These are phyloP conservation scores for Thinocorus orbignyianus DNA, from an alignment of 2,113 vertebrate genomes.

Conservation along the genomic window DNA sequence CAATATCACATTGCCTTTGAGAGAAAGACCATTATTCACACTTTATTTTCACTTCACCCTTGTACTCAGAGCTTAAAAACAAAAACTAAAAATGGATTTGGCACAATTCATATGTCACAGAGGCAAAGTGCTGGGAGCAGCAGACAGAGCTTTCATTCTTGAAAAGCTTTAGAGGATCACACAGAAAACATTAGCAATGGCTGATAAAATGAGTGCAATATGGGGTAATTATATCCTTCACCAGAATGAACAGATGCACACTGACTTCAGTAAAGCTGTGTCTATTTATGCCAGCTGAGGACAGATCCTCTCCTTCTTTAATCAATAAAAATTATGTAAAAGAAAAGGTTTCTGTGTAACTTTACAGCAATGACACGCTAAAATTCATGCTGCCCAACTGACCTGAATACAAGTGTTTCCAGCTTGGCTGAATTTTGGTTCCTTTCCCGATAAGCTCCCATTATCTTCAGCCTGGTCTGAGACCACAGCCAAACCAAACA, in stretches of 20 bases:
- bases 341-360: not conserved
- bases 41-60: conserved; percentile 65
- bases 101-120: conserved; percentile 63
- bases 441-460: not conserved
- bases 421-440: not conserved
- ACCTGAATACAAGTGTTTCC: not conserved
- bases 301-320: not conserved
- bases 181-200: conserved; percentile 50
- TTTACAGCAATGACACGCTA: not conserved
- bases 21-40: conserved; percentile 55
- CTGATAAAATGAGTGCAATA: conserved; percentile 51
- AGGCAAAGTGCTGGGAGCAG: conserved; percentile 53
- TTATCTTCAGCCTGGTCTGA: not conserved
- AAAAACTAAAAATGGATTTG: conserved; percentile 52
- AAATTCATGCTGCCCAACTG: not conserved
- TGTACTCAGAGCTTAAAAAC: conserved; percentile 48
- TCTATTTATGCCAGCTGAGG: conserved; percentile 29
- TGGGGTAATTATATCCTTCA: conserved; percentile 48
- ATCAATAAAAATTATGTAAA: not conserved
- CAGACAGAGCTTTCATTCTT: conserved; percentile 55
- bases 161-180: conserved; percentile 49
- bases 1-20: conserved; percentile 42
- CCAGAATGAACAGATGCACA: conserved; percentile 48
- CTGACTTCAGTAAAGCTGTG: conserved; percentile 32
- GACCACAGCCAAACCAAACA: not conserved